Conservation (phyloP, 1,140 invertebrate genomes). For the Drosophila santomea region DNA sequence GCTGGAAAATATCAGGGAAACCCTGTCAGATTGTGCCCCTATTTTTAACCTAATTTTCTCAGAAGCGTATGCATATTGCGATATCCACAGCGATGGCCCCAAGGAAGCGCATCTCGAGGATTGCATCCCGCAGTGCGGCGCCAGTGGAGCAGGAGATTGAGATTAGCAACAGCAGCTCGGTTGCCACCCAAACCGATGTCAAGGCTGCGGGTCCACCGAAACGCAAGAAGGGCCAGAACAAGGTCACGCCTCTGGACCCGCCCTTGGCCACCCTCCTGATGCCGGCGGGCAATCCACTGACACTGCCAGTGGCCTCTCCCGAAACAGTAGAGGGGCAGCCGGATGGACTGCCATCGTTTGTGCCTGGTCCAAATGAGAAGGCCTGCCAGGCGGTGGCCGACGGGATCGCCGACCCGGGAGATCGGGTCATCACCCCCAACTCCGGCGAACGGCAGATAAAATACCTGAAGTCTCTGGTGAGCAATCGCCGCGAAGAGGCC, state of each 20-base stretch:
- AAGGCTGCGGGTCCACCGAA: neutral
- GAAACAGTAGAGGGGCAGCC: neutral
- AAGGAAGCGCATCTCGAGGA: conserved; percentile 17
- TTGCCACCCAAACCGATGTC: conserved; percentile 15
- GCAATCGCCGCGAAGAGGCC: neutral
- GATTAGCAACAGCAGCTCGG: neutral
- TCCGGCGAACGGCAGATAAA: neutral
- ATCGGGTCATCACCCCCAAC: neutral
- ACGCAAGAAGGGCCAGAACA: neutral
- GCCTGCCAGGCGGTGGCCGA: neutral
- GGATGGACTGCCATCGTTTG: neutral
- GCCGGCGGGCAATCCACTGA: neutral
- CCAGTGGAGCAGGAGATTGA: no score
- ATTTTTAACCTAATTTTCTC: neutral
- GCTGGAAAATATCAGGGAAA: neutral
- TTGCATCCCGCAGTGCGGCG: neutral
- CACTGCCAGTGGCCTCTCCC: neutral
- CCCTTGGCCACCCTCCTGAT: neutral
- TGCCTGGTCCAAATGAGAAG: conserved; percentile 8
- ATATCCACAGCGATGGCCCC: conserved; percentile 9
- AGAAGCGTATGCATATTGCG: neutral
- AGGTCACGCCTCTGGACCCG: neutral
- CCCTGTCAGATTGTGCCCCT: neutral
- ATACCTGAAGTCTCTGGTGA: neutral
- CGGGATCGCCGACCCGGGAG: no score